Evolutionary conservation across 2,888 invertebrate genomes (phyloP).

Genomic region (Rotaria magnacalcarata): DNA sequence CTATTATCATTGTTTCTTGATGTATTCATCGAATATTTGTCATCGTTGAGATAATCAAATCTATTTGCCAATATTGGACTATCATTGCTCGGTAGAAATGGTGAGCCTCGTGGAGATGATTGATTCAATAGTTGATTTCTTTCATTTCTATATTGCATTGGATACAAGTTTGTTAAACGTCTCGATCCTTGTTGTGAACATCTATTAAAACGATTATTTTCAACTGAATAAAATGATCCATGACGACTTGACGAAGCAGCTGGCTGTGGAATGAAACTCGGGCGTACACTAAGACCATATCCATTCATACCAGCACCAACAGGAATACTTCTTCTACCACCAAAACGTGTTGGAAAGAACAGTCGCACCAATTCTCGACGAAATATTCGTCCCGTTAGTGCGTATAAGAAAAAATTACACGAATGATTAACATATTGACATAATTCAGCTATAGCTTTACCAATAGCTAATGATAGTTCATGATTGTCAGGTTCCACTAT

Average conservation of each 20-base stretch:
- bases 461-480: conserved; percentile 2
- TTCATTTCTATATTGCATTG: neutral
- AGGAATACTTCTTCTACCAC: neutral
- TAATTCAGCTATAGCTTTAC: conserved; percentile 23
- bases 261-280: neutral
- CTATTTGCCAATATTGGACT: neutral
- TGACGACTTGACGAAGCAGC: neutral
- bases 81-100: neutral
- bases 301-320: neutral
- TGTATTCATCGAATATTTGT: neutral
- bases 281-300: neutral
- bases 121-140: neutral
- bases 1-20: neutral
- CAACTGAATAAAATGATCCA: neutral
- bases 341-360: conserved; percentile 25
- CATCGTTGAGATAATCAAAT: neutral
- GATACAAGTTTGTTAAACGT: neutral
- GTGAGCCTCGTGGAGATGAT: neutral
- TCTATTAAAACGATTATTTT: neutral
- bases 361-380: conserved; percentile 15
- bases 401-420: conserved; percentile 25
- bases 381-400: conserved; percentile 17
- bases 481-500: neutral
- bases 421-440: conserved; percentile 31
- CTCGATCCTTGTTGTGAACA: neutral